These are phyloP conservation scores for Colostygia pectinataria DNA, from an alignment of 2,888 invertebrate genomes.

Conservation along the genomic window DNA sequence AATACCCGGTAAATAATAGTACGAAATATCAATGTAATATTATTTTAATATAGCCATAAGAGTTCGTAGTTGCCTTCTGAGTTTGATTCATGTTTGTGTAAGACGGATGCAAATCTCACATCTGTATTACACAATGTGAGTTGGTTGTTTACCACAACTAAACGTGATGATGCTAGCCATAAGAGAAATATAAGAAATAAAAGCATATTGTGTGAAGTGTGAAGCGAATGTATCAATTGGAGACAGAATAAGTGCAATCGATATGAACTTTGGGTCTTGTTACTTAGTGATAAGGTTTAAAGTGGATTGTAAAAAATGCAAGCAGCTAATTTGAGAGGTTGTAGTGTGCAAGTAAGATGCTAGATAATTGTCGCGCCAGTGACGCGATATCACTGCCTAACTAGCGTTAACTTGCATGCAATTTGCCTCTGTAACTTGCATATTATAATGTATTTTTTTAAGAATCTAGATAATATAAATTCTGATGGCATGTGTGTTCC, in stretches of 20 bases:
- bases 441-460: no score
- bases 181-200: conserved; percentile 37
- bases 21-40: no score
- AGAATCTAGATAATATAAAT: no score
- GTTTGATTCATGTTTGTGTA: no score
- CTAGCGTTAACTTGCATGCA: not conserved
- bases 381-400: not conserved
- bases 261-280: conserved; percentile 6
- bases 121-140: no score
- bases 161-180: conserved; percentile 1
- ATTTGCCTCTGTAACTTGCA: no score
- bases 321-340: not conserved
- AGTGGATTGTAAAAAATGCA: not conserved
- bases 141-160: not conserved
- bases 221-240: conserved; percentile 58
- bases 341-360: not conserved
- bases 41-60: no score
- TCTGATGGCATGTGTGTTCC: no score
- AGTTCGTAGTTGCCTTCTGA: no score
- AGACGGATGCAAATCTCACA: no score
- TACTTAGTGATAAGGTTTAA: conserved; percentile 28
- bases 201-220: conserved; percentile 50
- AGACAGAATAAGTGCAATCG: conserved; percentile 51
- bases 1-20: no score
- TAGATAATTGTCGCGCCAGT: not conserved